Evolutionary conservation across 2,888 invertebrate species (phyloP), one percentile per base, ranked within the genome.

Genomic region (Hydropsyche betteni): DNA sequence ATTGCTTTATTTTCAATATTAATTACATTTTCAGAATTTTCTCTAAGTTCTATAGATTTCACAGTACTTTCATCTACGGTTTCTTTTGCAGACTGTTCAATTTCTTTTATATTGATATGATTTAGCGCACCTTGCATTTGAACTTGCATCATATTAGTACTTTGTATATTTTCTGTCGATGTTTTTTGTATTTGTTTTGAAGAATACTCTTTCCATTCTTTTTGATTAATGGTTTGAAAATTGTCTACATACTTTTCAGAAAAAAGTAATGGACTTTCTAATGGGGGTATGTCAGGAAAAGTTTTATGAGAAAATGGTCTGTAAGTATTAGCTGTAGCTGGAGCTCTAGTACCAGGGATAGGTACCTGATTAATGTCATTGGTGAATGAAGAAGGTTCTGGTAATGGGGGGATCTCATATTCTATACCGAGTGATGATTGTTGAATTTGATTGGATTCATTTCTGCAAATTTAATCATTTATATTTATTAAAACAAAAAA

Each of bases 181-280:
- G 16, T n/a, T 50, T n/a, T 51, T 58, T 50, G 16, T 0, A 44
- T 51, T 50, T 52, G 33, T 55, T 74, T 50, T 6, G 74, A 64
- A 14, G 74, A 51, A 58, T 16, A 44, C 55, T 70, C 71, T 44
- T 70, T 75, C 69, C 69, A 74, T 52, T 73, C 77, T 69, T 69
- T 50, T 44, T 77, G 77, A 16, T 74, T 75, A 14, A 76, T 78
- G 14, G 82, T 81, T 1, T 81, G 81, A 53, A 86, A 85, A 5
- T 82, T 81, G 80, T 87, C 85, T 53, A 83, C 81, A 71, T 84
- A 85, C 58, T 83, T 80, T 33, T 85, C 83, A 44, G 86, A 86
- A 0, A 86, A 80, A 52, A 86, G 85, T 2, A 86, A 84, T 24
- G 87, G 86, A 0, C 84, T 83, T 81, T 87, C 86, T 76, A 86